Evolutionary conservation across 2,113 vertebrate genomes (phyloP).

Genomic region (Gallinago paraguaiae): DNA sequence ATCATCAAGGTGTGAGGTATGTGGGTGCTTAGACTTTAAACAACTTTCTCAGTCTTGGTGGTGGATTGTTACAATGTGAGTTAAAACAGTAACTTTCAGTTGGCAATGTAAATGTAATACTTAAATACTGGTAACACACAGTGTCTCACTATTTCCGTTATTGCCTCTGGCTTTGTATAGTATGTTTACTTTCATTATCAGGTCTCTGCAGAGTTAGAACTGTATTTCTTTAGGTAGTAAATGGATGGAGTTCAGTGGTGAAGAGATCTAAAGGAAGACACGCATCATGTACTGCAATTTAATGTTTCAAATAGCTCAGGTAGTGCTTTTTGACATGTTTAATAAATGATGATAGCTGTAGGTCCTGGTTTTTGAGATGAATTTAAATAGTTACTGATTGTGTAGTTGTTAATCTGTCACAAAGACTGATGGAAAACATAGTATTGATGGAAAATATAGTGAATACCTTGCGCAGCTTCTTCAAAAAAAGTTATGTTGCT

Average conservation of each 20-base stretch:
- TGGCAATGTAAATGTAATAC: background rate
- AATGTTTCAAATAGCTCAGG: conserved; percentile 14
- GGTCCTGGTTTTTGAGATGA: background rate
- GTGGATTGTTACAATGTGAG: background rate
- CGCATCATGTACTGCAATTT: background rate
- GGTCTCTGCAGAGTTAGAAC: background rate
- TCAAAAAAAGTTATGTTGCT: background rate
- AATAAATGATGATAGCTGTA: background rate
- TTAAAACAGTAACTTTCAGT: background rate
- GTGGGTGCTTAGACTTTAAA: background rate
- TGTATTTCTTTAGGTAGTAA: conserved; percentile 26
- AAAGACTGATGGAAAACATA: background rate
- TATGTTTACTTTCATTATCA: background rate
- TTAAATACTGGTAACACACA: background rate
- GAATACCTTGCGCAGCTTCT: background rate
- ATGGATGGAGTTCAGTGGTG: background rate
- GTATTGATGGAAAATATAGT: background rate
- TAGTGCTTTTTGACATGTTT: background rate
- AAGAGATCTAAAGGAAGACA: conserved; percentile 29
- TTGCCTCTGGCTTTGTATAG: background rate
- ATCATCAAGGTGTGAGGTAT: background rate
- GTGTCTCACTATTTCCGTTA: background rate
- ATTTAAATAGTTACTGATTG: background rate
- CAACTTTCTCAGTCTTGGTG: background rate
- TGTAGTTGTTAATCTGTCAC: background rate